Evolutionary conservation across 2,113 vertebrate species (phyloP).

Genomic region (Crypturellus undulatus): DNA sequence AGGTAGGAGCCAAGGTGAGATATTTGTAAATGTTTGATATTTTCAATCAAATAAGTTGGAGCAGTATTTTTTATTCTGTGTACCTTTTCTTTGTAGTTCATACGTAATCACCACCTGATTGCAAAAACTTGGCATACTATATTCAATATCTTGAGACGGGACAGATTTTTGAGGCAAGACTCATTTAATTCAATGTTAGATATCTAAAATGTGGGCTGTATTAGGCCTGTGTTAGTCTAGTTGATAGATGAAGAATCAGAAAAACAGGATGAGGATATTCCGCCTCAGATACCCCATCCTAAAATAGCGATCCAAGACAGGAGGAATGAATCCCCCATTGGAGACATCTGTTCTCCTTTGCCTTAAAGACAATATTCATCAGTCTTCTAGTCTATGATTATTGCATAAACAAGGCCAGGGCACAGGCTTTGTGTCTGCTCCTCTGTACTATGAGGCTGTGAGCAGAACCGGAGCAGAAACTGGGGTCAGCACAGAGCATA

Average conservation of each 20-base stretch:
- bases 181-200: fast-evolving
- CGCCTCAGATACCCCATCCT: background rate
- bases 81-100: background rate
- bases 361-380: background rate
- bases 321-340: background rate
- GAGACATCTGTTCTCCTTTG: background rate
- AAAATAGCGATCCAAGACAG: background rate
- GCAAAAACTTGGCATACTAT: background rate
- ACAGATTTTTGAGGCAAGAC: background rate
- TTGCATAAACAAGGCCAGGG: background rate
- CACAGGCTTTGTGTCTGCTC: background rate
- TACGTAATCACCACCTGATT: background rate
- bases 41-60: background rate
- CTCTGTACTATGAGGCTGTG: background rate
- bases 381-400: background rate
- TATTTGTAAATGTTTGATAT: slow-evolving; percentile 46
- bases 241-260: background rate
- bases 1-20: slow-evolving; percentile 16
- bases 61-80: background rate
- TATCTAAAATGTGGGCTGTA: background rate
- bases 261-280: background rate
- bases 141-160: background rate
- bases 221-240: background rate
- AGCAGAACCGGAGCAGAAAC: background rate
- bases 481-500: background rate